Base-by-base conservation (phyloP, 2,888 invertebrate genomes). In the Tanytarsus gracilentus region DNA sequence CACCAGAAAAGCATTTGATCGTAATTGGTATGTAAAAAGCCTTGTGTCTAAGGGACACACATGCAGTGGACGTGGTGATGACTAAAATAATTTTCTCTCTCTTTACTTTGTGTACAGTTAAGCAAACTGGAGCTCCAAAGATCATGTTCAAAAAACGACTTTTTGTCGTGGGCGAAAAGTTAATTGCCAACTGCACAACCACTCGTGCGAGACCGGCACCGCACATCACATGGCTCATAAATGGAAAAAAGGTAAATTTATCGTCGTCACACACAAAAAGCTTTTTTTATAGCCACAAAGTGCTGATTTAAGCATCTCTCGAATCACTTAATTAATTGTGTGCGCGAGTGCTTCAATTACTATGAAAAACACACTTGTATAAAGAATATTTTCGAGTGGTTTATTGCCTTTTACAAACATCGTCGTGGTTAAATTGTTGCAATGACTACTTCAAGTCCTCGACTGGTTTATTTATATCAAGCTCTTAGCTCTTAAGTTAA, bases 1-100 rank as follows among this genome's bases (percentile, higher is more conserved):
- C 89, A 29, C 83, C 83, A 67, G 78, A 81, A 67, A 85, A 85
- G 70, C 82, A 86, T 71, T 77, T 90, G 66, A 85, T 81, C 68
- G 85, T 90, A 63, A 88, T 88, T 74, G 84, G 90, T 89, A 73
- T 80, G 86, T 81, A 63, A 50, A 23, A 7, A 44, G 9, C 14
- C 49, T 25, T 3, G n/a, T 16, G n/a, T 33, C 16, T 27, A 23
- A 39, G 11, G n/a, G n/a, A n/a, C n/a, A n/a, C n/a, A n/a, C n/a
- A n/a, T n/a, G n/a, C n/a, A n/a, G n/a, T n/a, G n/a, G n/a, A n/a
- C n/a, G n/a, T n/a, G n/a, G n/a, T n/a, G n/a, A n/a, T n/a, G n/a
- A n/a, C n/a, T n/a, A n/a, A n/a, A n/a, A n/a, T n/a, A n/a, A n/a
- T n/a, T n/a, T n/a, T n/a, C n/a, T n/a, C n/a, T n/a, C n/a, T n/a